Base-by-base conservation (phyloP, 1,140 invertebrate species). In the Helicoverpa zea region DNA sequence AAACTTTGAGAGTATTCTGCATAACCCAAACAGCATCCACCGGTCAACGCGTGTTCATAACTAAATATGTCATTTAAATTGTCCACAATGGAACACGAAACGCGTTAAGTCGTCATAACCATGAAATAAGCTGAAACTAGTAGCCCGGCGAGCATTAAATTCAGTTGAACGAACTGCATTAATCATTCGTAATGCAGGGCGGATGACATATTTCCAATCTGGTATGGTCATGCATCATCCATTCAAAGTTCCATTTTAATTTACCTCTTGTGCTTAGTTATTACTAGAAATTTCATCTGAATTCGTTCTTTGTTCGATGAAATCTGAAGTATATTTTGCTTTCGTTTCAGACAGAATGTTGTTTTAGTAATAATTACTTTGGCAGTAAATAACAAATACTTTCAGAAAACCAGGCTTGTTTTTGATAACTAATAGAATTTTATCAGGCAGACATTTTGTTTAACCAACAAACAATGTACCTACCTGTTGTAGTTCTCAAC, bases 171-270 rank as follows among this genome's bases (percentile, higher is more conserved):
- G 64, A 49, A 68, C 64, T 68, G 43, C 64, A 68, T 68, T 68
- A 49, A 68, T 68, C 64, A 68, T 68, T 68, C 64, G 64, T 68
- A 68, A 68, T 68, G 64, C 64, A 68, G 64, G 64, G 9, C 18
- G 64, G 64, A 68, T 68, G 64, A 68, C 64, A 68, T 68, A 68
- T 68, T 68, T 68, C 64, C 43, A 68, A 68, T 68, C 64, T 68
- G 43, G 64, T 23, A 68, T 49, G n/a, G 64, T 68, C 64, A 68
- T 68, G 64, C 64, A 68, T 68, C 64, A 68, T 68, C 64, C 64
- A 68, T 68, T 68, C 64, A 68, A 18, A 68, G 2, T 49, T 68
- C 64, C 16, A 49, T 68, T 68, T 68, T 68, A 49, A 68, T 68
- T 68, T 68, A 68, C 14, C 35, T 23, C 10, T 13, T 23, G 43